Evolutionary conservation across 2,888 invertebrate genomes (phyloP).

Genomic region (Drosophila paucipuncta): DNA sequence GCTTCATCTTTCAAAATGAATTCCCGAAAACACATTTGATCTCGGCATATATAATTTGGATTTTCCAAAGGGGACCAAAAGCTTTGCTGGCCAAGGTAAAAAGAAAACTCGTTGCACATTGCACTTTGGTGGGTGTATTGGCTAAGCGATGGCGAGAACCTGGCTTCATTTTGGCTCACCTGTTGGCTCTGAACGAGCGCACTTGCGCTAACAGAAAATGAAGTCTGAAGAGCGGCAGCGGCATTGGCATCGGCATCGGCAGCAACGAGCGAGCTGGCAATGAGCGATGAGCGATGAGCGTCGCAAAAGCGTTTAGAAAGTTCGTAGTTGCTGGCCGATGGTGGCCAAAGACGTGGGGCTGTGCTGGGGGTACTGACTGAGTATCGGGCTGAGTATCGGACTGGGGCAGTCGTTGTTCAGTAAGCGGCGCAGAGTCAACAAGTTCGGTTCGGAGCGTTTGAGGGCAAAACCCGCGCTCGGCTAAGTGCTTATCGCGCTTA

Average conservation of each 20-base stretch:
- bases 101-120: background rate
- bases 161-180: constrained; percentile 22
- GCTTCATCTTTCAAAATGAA: too few species aligned
- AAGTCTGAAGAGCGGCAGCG: constrained; percentile 29
- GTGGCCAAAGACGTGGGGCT: background rate
- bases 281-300: constrained; percentile 43
- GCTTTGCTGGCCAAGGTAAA: background rate
- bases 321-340: constrained; percentile 27
- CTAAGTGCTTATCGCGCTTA: constrained; percentile 55
- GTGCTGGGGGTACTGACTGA: constrained; percentile 5
- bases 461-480: constrained; percentile 41
- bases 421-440: constrained; percentile 77
- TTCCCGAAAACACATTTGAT: too few species aligned
- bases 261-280: constrained; percentile 11
- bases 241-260: background rate
- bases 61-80: background rate
- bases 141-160: constrained; percentile 29
- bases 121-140: constrained; percentile 18
- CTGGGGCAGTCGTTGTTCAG: constrained; percentile 59
- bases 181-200: constrained; percentile 37
- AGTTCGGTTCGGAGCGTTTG: constrained; percentile 64
- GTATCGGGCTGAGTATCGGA: constrained; percentile 23
- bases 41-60: too few species aligned
- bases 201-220: constrained; percentile 50
- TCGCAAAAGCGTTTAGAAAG: constrained; percentile 60